Evolutionary conservation across 1,140 invertebrate species (phyloP).

Genomic region (Brachionus rubens): DNA sequence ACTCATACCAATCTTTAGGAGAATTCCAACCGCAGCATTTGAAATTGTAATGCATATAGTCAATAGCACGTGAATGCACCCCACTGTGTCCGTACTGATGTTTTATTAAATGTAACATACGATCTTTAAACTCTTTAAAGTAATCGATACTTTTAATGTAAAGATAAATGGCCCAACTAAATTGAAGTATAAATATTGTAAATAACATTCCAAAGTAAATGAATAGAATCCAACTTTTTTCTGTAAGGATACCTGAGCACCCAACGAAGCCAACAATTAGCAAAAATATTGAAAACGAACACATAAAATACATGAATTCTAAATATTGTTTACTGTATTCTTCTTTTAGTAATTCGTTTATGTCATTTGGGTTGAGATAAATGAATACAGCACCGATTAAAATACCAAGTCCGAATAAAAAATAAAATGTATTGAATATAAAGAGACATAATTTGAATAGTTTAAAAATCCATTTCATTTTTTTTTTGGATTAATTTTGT

Average conservation of each 20-base stretch:
- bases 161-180: constrained; percentile 11
- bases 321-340: constrained; percentile 43
- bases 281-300: constrained; percentile 27
- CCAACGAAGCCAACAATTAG: constrained; percentile 39
- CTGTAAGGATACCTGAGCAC: constrained; percentile 16
- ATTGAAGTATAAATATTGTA: constrained; percentile 31
- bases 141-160: constrained; percentile 36
- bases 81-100: constrained; percentile 25
- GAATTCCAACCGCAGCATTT: constrained; percentile 45
- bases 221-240: constrained; percentile 44
- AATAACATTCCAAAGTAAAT: constrained; percentile 36
- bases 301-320: constrained; percentile 30
- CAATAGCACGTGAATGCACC: constrained; percentile 24
- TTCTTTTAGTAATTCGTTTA: constrained; percentile 38
- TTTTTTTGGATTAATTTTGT: not conserved
- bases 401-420: constrained; percentile 12
- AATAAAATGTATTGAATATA: constrained; percentile 45
- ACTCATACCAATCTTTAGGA: constrained; percentile 21
- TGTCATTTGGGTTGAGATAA: constrained; percentile 32
- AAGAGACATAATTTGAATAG: constrained; percentile 38
- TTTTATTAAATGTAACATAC: constrained; percentile 1
- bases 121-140: constrained; percentile 36
- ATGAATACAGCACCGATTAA: constrained; percentile 8
- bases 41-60: constrained; percentile 36
- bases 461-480: constrained; percentile 44